Base-by-base conservation (phyloP, 2,888 invertebrate genomes). In the Hirtodrosophila trivittata region DNA sequence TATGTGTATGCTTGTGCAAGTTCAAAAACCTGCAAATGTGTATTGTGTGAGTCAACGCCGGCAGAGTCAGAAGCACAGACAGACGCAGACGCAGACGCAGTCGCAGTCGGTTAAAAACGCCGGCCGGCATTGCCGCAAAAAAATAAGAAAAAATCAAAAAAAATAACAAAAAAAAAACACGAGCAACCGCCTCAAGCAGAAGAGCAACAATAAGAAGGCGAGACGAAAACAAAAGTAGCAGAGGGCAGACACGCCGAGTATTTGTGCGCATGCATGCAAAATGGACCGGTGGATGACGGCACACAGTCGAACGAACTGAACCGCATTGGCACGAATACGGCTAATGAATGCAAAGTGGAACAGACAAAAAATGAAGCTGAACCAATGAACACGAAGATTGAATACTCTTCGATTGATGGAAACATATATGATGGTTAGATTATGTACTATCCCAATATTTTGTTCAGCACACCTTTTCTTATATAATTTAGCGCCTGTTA, bases 11-110 rank as follows among this genome's bases (percentile, higher is more conserved):
- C 25, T 9, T 32, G 72, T 76, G 70, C 66, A 84, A 85, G 85
- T 84, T 87, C 88, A 88, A 88, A 87, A 87, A 87, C 87, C 88
- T 75, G 84, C 76, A 38, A 52, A 25, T 43, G 32, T 56, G 37
- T 43, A 47, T 54, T 54, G 33, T 52, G 72, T 52, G 72, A 81
- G 68, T 77, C 66, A 81, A 66, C 18, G 3, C 56, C 63, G 56
- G 58, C 58, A 57, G n/a, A 62, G 63, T 50, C 60, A 56, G 55
- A 41, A 66, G 51, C 33, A 56, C 54, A 68, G 35, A 51, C 62
- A 16, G 41, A 14, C 32, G 52, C 56, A 42, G 49, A 38, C 52
- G 51, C 52, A 47, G 47, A 10, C 30, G 41, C 35, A 18, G 62
- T 45, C 47, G 57, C 52, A 67, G 62, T 78, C 80, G 76, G 84